Evolutionary conservation across 2,888 invertebrate genomes (phyloP).

Genomic region (Cephus pygmeus): DNA sequence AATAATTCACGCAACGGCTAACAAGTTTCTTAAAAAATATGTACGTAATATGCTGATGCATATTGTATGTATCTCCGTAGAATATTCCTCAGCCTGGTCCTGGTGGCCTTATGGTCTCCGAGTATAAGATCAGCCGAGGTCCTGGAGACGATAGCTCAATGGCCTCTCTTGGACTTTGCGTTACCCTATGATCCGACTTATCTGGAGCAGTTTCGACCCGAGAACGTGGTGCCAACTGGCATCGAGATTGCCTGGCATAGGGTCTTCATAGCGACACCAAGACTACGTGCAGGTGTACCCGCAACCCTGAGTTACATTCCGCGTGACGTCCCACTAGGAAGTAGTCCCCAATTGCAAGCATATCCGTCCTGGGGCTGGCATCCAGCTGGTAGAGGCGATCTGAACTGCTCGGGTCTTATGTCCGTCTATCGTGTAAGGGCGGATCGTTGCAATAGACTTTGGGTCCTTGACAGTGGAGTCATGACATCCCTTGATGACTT

Average conservation of each 20-base stretch:
- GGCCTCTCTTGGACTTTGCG: constrained; percentile 64
- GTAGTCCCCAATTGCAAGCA: constrained; percentile 78
- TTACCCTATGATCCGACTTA: constrained; percentile 61
- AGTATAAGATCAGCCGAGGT: constrained; percentile 31
- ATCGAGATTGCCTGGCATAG: constrained; percentile 78
- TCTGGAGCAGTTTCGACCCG: constrained; percentile 71
- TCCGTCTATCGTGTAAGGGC: constrained; percentile 82
- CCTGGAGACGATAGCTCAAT: constrained; percentile 66
- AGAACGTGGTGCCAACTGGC: constrained; percentile 82
- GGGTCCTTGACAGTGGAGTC: constrained; percentile 85
- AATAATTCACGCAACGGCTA: neutral
- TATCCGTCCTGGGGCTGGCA: constrained; percentile 86
- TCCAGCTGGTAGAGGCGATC: constrained; percentile 74
- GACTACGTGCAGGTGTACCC: constrained; percentile 80
- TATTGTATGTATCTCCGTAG: neutral
- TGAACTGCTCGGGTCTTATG: constrained; percentile 81
- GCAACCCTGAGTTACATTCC: constrained; percentile 80
- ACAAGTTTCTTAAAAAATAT: neutral
- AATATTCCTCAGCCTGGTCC: neutral
- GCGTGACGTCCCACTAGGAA: constrained; percentile 72
- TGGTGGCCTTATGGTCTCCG: neutral
- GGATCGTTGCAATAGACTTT: constrained; percentile 85
- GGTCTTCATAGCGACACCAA: constrained; percentile 80
- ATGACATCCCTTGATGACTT: constrained; percentile 78
- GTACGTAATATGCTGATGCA: neutral